Conservation (phyloP, 2,797 vertebrate species). For the Peromyscus eremicus region DNA sequence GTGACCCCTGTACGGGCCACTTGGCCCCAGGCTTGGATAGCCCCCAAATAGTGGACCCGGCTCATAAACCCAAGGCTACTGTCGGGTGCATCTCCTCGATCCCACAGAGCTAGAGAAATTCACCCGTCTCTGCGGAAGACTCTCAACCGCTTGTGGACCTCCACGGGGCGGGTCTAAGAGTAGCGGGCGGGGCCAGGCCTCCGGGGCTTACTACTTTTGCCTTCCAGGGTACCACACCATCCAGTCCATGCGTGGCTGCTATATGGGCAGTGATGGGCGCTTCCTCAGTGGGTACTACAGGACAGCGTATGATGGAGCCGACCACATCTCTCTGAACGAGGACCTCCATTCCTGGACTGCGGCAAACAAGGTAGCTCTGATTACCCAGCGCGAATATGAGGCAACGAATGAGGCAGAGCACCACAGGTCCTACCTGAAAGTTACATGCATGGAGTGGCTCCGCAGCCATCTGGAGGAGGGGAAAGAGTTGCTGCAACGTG, state of each 20-base stretch:
- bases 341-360: not conserved
- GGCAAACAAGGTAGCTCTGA: not conserved
- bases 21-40: not conserved
- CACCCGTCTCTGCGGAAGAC: not conserved
- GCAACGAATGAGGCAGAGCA: fast-evolving
- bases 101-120: not conserved
- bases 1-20: not conserved
- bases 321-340: slow-evolving; percentile 27
- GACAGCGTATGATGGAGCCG: not conserved
- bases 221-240: slow-evolving; percentile 16
- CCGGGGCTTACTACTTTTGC: not conserved
- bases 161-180: not conserved
- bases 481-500: not conserved
- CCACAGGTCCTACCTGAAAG: not conserved
- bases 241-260: not conserved
- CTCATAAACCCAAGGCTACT: too few species aligned
- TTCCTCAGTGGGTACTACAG: fast-evolving
- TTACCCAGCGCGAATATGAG: not conserved
- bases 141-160: not conserved
- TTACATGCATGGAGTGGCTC: not conserved
- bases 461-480: not conserved
- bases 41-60: not conserved
- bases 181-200: not conserved
- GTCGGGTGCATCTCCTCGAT: not conserved
- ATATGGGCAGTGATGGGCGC: not conserved